phyloP scores from a whole-genome alignment of 2,797 vertebrate species.

The Gymnodraco acuticeps region DNA sequence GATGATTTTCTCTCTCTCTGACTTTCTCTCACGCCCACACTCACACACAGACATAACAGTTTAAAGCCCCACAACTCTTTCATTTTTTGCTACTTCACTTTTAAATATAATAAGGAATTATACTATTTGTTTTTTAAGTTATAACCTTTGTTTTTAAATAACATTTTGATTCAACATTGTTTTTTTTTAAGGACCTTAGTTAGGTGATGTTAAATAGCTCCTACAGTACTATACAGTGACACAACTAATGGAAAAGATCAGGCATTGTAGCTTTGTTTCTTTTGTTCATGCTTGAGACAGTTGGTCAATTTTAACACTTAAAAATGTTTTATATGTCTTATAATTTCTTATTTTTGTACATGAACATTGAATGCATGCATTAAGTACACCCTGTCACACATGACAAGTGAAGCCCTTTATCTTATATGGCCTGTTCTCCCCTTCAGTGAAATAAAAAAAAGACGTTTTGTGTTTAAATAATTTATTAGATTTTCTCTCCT shows the following conservation, averaged over 20 bases:
- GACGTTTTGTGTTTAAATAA: slow-evolving; percentile 49
- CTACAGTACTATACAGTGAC: slow-evolving; percentile 15
- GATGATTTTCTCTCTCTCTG: slow-evolving; percentile 58
- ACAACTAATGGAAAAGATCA: slow-evolving; percentile 15
- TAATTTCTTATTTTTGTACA: neutral
- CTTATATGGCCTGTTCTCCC: slow-evolving; percentile 26
- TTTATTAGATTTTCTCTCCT: slow-evolving; percentile 22
- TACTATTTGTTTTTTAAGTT: slow-evolving; percentile 14
- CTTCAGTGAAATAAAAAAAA: neutral
- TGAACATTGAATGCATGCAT: neutral
- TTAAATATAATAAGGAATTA: slow-evolving; percentile 6
- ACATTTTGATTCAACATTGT: slow-evolving; percentile 3
- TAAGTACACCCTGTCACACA: slow-evolving; percentile 18
- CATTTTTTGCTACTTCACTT: neutral
- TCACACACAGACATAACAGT: slow-evolving; percentile 1
- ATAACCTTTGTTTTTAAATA: slow-evolving; percentile 14
- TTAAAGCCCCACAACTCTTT: slow-evolving; percentile 23
- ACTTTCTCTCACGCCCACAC: slow-evolving; percentile 22
- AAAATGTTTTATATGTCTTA: neutral
- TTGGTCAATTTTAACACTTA: neutral
- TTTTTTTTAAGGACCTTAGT: neutral
- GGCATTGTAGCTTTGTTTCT: slow-evolving; percentile 1
- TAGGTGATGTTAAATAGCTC: neutral
- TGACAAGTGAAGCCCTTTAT: slow-evolving; percentile 45
- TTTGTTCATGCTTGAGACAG: slow-evolving; percentile 1